Base-by-base conservation (phyloP, 1,140 invertebrate genomes). In the Teleopsis dalmanni region DNA sequence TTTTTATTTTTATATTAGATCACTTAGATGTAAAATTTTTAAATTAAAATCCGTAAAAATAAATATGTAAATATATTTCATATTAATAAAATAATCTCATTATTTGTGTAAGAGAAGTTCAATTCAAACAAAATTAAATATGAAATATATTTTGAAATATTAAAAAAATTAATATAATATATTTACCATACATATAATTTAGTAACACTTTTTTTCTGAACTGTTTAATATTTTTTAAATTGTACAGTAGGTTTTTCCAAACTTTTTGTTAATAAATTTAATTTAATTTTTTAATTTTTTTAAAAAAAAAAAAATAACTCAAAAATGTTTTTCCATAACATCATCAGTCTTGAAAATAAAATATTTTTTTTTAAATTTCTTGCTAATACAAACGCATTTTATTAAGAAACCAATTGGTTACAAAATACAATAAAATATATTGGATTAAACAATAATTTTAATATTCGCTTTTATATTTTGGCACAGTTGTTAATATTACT, bases 51-150 rank as follows among this genome's bases (percentile, higher is more conserved):
- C 13, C 33, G 13, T n/a, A 34, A n/a, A 34, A 34, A 47, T 36
- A 47, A 36, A 36, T 47, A 47, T 47, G 16, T 47, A 16, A n/a
- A 33, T 44, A 5, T 47, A 13, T 36, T 22, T 19, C 26, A 14
- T n/a, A 34, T 16, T 46, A 34, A 7, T 29, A 8, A 13, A 3
- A 40, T 16, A 18, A 6, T 22, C 11, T 40, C n/a, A n/a, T 9
- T 9, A 13, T 25, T 40, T 21, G 18, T 40, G 22, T 40, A 14
- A 23, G 37, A 3, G 25, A 14, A 11, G 19, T 16, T 21, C 22
- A 26, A 13, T 26, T 42, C 13, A 25, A 26, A 26, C 23, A 18
- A 26, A 25, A 14, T 42, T 43, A 21, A 10, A n/a, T 27, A 43
- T 43, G 27, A 27, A 31, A 27, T 14, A 19, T 31, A 43, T 22